These are phyloP conservation scores for Eumerus sabulonum DNA, from an alignment of 2,888 invertebrate genomes.

Conservation along the genomic window DNA sequence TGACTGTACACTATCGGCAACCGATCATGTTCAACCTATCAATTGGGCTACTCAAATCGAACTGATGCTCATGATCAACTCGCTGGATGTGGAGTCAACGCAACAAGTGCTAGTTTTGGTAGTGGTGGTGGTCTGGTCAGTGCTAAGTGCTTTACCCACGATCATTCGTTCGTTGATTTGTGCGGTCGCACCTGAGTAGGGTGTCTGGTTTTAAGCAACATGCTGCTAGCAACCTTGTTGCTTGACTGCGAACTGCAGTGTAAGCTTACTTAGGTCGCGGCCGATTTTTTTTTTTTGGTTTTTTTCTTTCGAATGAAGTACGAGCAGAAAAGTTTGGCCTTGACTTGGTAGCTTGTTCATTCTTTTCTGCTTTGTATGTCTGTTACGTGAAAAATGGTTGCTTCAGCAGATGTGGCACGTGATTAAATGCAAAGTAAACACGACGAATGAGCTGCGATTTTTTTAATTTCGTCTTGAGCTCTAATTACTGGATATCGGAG, in stretches of 20 bases:
- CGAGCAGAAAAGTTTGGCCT: slow-evolving; percentile 32
- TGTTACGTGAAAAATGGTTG: slow-evolving; percentile 34
- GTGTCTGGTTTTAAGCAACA: slow-evolving; percentile 31
- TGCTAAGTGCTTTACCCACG: slow-evolving; percentile 9
- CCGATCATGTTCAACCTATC: slow-evolving; percentile 49
- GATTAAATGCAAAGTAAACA: slow-evolving; percentile 27
- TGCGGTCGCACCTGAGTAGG: background rate
- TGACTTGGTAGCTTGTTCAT: slow-evolving; percentile 27
- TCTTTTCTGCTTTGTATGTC: slow-evolving; percentile 4
- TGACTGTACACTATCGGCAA: slow-evolving; percentile 31
- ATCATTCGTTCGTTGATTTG: background rate
- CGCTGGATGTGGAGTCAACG: slow-evolving; percentile 33
- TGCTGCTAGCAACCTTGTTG: slow-evolving; percentile 40
- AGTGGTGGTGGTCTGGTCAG: slow-evolving; percentile 16
- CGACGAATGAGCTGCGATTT: too few relatives aligned
- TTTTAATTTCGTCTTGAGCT: too few relatives aligned
- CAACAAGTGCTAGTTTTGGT: slow-evolving; percentile 15
- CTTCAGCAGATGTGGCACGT: slow-evolving; percentile 34
- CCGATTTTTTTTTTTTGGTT: too few relatives aligned
- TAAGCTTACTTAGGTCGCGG: slow-evolving; percentile 36
- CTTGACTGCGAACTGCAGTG: slow-evolving; percentile 24
- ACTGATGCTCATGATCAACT: slow-evolving; percentile 49
- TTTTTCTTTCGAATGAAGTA: too few relatives aligned
- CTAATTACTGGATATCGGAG: too few relatives aligned
- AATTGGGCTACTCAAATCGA: slow-evolving; percentile 54